phyloP scores from a whole-genome alignment of 2,797 vertebrate species.

The Leptodactylus fallax region DNA sequence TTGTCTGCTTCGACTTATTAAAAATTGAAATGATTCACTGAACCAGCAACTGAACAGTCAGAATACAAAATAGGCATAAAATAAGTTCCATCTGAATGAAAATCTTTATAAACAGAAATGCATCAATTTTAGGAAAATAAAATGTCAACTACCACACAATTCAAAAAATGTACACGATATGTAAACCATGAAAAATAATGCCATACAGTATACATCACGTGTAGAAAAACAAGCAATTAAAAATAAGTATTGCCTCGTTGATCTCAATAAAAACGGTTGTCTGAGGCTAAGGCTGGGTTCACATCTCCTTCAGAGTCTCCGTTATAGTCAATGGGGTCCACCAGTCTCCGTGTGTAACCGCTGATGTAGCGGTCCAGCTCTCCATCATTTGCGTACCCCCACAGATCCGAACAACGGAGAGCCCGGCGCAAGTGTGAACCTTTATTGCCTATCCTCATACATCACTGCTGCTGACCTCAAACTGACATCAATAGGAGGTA shows the following conservation, averaged over 20 bases:
- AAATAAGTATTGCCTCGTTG: background rate
- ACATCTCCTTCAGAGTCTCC: no score
- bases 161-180: background rate
- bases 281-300: no score
- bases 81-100: slow-evolving; percentile 29
- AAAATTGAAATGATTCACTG: slow-evolving; percentile 50
- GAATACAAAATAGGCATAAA: slow-evolving; percentile 43
- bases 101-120: slow-evolving; percentile 32
- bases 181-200: background rate
- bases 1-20: slow-evolving; percentile 37
- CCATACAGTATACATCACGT: background rate
- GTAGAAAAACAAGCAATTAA: background rate
- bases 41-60: slow-evolving; percentile 37
- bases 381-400: no score
- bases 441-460: no score
- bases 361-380: no score
- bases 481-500: no score
- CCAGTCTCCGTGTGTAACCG: no score
- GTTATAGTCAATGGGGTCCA: no score
- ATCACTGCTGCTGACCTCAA: no score
- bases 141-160: background rate
- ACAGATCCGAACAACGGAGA: no score
- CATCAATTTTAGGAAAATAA: slow-evolving; percentile 8
- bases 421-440: no score
- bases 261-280: no score